Percentiles rank a stretch among this genome's conserved stretches.
These are phyloP conservation scores for Psittacula derbiana DNA, from an alignment of 2,797 vertebrate species.

Conservation along the genomic window DNA sequence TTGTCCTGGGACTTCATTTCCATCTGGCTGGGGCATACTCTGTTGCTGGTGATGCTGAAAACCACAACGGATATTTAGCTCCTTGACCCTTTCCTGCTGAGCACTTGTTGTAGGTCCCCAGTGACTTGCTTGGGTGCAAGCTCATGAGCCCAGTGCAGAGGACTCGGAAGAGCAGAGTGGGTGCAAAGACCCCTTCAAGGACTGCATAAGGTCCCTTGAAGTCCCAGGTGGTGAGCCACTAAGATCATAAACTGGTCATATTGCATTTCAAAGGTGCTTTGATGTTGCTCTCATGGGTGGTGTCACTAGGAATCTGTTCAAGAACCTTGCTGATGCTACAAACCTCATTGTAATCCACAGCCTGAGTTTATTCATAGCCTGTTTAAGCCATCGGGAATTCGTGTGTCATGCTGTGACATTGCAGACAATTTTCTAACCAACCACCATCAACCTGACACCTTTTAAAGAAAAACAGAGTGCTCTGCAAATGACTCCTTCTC, in stretches of 20 bases:
- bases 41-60: background rate
- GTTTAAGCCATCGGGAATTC: background rate
- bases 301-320: background rate
- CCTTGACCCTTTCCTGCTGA: background rate
- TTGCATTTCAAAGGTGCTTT: background rate
- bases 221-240: background rate
- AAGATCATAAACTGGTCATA: background rate
- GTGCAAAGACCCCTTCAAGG: background rate
- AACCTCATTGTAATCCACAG: background rate
- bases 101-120: background rate
- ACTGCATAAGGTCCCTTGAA: rapidly evolving
- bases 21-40: background rate
- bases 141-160: background rate
- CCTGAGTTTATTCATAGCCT: background rate
- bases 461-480: background rate
- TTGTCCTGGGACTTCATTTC: background rate
- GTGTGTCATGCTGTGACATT: background rate
- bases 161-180: background rate
- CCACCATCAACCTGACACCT: background rate
- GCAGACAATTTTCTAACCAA: background rate
- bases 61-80: background rate
- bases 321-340: background rate
- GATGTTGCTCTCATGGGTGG: background rate
- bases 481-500: background rate
- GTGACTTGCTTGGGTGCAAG: background rate